Evolutionary conservation across 2,888 invertebrate genomes (phyloP), one percentile per base, ranked within the genome.

Genomic region (Philaethria dido): DNA sequence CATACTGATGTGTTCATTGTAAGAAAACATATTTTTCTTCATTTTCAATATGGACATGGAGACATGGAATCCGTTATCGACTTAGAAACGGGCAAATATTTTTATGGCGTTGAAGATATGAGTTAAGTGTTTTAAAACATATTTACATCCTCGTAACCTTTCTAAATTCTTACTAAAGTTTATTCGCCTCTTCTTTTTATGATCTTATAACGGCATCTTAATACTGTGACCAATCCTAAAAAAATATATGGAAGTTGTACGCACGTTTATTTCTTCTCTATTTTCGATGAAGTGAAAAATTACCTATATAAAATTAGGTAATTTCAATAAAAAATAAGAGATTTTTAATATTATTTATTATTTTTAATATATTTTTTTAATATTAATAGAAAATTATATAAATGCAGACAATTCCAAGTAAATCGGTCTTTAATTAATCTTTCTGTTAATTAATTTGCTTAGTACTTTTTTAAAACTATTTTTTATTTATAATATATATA

Each of bases 151-250:
- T 42, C 25, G 11, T 42, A 57, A 57, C 22, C 36, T 20, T 42
- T 42, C 22, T 57, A 25, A 57, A 42, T 42, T 42, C 42, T n/a
- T 11, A 57, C n/a, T 25, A n/a, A 42, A 57, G 57, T 25, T 57
- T 57, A 42, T 57, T 57, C n/a, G 39, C 57, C 22, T 57, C 29
- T 57, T 22, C n/a, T 57, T 42, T 57, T 57, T 57, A 55, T 55
- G 36, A 39, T 22, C 20, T 20, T 39, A n/a, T 39, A 55, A 55
- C 39, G 55, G 55, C 14, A 55, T 52, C 3, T 16, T 1, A 16
- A 33, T 4, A 29, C 29, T 29, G 11, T 16, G 18, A 13, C 52
- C 11, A 16, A 33, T 13, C 16, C 29, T 11, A 29, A 29, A 52
- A 16, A 33, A 16, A 16, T 29, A 33, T 52, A 16, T 9, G 29